phyloP scores from a whole-genome alignment of 2,113 vertebrate species.

The Fukomys damarensis region DNA sequence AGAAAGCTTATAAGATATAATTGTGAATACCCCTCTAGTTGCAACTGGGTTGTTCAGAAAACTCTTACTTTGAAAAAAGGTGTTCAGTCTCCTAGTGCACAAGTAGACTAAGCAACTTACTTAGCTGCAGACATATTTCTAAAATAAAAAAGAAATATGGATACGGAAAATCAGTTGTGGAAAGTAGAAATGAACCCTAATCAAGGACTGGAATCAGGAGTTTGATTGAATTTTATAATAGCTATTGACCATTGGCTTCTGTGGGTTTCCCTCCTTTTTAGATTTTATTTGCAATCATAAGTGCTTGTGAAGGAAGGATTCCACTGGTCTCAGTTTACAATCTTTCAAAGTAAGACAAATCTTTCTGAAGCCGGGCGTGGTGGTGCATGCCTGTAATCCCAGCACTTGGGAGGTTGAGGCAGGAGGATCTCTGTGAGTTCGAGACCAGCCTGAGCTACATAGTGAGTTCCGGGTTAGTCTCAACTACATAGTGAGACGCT shows the following conservation, averaged over 20 bases:
- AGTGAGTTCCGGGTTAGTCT: no score
- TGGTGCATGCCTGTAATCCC: no score
- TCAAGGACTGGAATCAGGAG: neutral
- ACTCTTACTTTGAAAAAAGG: neutral
- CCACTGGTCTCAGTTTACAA: neutral
- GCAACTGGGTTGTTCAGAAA: neutral
- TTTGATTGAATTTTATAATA: neutral
- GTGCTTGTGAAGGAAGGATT: neutral
- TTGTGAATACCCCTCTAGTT: neutral
- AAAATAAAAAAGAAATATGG: neutral
- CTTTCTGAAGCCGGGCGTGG: no score
- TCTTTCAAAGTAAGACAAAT: neutral
- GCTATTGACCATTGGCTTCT: neutral
- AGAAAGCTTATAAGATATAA: slow-evolving; percentile 2
- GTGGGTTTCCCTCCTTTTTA: neutral
- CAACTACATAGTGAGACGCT: no score
- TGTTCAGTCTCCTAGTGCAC: neutral
- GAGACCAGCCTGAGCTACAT: no score
- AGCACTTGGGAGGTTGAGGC: no score
- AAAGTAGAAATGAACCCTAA: neutral
- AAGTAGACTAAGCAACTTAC: neutral
- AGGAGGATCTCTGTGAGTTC: no score
- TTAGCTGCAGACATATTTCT: neutral
- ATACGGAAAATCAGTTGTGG: neutral
- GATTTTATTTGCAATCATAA: neutral